Percentiles rank a stretch among this genome's conserved stretches.
Conservation (phyloP, 2,888 invertebrate genomes). For the Tenthredo distinguenda region DNA sequence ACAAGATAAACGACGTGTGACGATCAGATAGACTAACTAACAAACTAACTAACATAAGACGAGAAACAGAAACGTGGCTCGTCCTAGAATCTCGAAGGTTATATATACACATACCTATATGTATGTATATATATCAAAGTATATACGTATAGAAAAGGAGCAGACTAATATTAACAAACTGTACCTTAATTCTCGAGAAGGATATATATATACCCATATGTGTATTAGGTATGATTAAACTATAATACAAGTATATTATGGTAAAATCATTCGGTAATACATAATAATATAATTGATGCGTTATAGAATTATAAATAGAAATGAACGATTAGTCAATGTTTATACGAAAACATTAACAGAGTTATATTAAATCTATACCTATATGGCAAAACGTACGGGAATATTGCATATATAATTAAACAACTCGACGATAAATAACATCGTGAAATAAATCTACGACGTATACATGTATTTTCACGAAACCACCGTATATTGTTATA, state of each 20-base stretch:
- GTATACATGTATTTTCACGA: too few species aligned
- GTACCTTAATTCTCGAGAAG: not conserved
- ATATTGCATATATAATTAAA: too few species aligned
- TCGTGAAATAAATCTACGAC: too few species aligned
- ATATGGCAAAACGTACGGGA: too few species aligned
- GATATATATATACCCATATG: not conserved
- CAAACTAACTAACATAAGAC: not conserved
- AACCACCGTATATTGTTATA: too few species aligned
- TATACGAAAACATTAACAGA: not conserved
- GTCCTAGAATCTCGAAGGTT: slow-evolving; percentile 24
- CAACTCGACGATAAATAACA: too few species aligned
- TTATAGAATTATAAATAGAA: slow-evolving; percentile 39
- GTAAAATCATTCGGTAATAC: not conserved
- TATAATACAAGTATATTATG: not conserved
- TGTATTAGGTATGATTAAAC: not conserved
- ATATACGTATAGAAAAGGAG: not conserved
- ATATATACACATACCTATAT: not conserved
- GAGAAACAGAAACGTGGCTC: not conserved
- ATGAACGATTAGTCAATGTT: slow-evolving; percentile 35
- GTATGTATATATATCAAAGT: not conserved
- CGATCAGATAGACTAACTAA: not conserved
- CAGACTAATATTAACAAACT: not conserved
- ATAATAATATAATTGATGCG: slow-evolving; percentile 8
- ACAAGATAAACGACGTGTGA: not conserved
- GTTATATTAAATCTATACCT: not conserved